Percentiles rank a stretch among this genome's conserved stretches.
phyloP scores from a whole-genome alignment of 2,113 vertebrate genomes.

The Dendrocopos noguchii region DNA sequence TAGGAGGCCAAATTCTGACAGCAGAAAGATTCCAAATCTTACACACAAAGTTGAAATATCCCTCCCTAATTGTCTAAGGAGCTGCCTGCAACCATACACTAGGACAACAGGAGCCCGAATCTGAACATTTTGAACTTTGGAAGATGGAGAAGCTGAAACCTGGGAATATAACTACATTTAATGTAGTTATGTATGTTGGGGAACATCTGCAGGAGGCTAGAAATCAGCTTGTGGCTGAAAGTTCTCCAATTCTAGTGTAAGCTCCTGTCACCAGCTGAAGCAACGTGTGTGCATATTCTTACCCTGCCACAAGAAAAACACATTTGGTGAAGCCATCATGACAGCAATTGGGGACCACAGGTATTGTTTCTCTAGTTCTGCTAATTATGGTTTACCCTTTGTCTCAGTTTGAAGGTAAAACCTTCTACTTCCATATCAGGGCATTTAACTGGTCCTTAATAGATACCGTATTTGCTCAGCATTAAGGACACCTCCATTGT shows the following conservation, averaged over 20 bases:
- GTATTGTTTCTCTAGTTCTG: background rate
- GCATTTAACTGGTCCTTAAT: background rate
- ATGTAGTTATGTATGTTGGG: background rate
- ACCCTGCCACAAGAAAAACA: background rate
- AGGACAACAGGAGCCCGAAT: background rate
- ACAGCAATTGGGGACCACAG: background rate
- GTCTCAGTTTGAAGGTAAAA: background rate
- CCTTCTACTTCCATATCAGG: background rate
- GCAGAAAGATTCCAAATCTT: background rate
- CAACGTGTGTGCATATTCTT: background rate
- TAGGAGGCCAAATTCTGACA: background rate
- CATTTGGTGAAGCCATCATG: background rate
- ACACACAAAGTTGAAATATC: background rate
- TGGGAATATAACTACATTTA: background rate
- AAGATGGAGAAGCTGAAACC: background rate
- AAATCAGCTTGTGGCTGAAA: background rate
- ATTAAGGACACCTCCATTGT: background rate
- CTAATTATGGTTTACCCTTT: background rate
- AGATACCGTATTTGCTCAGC: background rate
- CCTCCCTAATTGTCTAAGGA: background rate
- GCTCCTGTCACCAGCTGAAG: background rate
- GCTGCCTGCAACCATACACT: background rate
- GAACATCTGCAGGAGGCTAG: background rate
- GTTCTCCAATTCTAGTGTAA: fast-evolving
- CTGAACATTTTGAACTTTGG: background rate